phyloP scores from a whole-genome alignment of 2,797 vertebrate genomes.

The Diplodus sargus region DNA sequence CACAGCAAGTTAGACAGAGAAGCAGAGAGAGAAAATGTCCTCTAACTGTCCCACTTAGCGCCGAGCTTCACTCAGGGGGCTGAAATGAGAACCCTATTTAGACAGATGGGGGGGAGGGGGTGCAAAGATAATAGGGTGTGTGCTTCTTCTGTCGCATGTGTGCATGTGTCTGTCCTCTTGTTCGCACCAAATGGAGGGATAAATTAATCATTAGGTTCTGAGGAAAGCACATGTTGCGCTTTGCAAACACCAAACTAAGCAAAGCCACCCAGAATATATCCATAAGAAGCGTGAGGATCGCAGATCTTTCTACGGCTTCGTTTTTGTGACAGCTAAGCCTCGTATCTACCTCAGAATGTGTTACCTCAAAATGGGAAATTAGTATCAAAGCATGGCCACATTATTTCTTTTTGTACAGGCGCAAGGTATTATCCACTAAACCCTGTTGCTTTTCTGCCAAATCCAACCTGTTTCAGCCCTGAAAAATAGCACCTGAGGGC shows the following conservation, averaged over 20 bases:
- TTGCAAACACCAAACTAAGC: constrained; percentile 14
- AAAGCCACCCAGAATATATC: not conserved
- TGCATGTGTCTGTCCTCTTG: constrained; percentile 24
- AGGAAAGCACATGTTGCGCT: constrained; percentile 31
- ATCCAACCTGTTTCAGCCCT: not conserved
- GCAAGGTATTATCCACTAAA: not conserved
- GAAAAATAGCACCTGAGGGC: not conserved
- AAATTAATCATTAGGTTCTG: constrained; percentile 10
- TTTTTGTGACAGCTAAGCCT: not conserved
- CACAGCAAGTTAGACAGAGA: constrained; percentile 31
- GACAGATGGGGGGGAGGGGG: constrained; percentile 61
- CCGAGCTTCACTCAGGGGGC: constrained; percentile 71
- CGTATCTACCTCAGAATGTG: not conserved
- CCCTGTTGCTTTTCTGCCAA: constrained; percentile 8
- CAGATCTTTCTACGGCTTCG: not conserved
- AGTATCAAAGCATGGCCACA: too few relatives aligned
- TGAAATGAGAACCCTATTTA: constrained; percentile 74
- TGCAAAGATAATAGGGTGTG: constrained; percentile 46
- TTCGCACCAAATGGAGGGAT: constrained; percentile 4
- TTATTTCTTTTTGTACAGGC: rapidly evolving
- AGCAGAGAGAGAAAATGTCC: constrained; percentile 67
- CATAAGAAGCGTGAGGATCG: not conserved
- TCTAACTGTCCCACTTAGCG: constrained; percentile 80
- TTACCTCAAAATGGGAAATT: not conserved
- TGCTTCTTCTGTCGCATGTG: constrained; percentile 35